Evolutionary conservation across 2,113 vertebrate genomes (phyloP), one percentile per base, ranked within the genome.

Genomic region (Carassius auratus): DNA sequence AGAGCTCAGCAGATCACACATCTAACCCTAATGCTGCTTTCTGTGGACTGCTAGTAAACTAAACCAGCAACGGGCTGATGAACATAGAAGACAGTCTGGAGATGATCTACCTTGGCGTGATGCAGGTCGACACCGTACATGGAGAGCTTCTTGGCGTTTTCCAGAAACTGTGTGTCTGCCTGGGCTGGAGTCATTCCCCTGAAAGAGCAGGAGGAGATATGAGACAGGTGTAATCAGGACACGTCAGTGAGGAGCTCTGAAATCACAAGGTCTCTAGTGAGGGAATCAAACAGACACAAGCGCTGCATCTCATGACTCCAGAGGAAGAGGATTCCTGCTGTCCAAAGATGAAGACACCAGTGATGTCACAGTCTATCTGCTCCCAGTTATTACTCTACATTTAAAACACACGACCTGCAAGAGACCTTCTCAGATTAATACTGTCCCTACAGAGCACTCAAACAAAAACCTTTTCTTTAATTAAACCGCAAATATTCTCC

Each of bases 91-190:
- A 57, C 52, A 57, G 17, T 57, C 38, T 23, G 61, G 19, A 12
- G 15, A 59, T 15, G 19, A 14, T 76, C 2, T 96, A 99, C 98
- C 97, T 99, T 99, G 76, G 97, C 98, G 73, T 96, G 97, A 92
- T 99, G 98, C 62, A 99, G 95, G 91, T 99, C 98, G 85, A 99
- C 97, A 0, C 98, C 98, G 0, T 99, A 99, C 98, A 99, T 99
- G 75, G 98, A 99, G 59, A 99, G 95, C 77, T 98, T 98, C 95
- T 99, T 99, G 77, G 97, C 97, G 77, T 97, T 99, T 95, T 99
- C 98, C 94, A 99, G 92, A 93, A 99, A 99, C 91, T 98, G 96
- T 80, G 94, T 87, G 88, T 99, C 98, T 2, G 98, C 98, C 84
- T 98, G 97, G 76, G 98, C 97, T 88, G 98, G 98, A 92, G 97